Evolutionary conservation across 2,888 invertebrate genomes (phyloP).

Genomic region (Microdon myrmicae): DNA sequence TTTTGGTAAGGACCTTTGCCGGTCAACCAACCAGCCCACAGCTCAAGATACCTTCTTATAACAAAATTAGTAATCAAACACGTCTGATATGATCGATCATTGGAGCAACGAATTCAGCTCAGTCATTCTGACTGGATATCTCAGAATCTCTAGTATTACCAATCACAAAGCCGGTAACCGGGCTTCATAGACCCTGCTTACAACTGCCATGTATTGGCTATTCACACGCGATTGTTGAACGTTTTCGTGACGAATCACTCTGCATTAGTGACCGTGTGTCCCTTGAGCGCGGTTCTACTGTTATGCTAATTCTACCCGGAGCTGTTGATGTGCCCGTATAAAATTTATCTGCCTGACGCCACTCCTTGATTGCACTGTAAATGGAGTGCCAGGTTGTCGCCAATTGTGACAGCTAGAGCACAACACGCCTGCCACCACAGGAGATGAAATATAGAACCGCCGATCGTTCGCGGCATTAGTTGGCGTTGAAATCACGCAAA

Average conservation of each 20-base stretch:
- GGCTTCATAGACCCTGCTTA: conserved; percentile 15
- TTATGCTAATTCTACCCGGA: conserved; percentile 33
- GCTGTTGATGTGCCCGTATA: conserved; percentile 19
- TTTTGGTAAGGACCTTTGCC: no score
- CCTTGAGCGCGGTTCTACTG: conserved; percentile 36
- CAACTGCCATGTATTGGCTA: conserved; percentile 16
- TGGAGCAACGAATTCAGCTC: conserved; percentile 46
- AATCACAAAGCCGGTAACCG: conserved; percentile 24
- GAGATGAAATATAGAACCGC: no score
- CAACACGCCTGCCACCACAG: conserved; percentile 1
- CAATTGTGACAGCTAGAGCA: conserved; percentile 12
- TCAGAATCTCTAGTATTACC: conserved; percentile 35
- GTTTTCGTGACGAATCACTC: conserved; percentile 45
- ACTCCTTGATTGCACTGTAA: conserved; percentile 38
- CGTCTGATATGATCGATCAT: conserved; percentile 37
- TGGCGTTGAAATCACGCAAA: no score
- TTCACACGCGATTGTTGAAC: conserved; percentile 13
- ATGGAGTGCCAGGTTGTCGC: conserved; percentile 48
- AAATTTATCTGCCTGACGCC: conserved; percentile 18
- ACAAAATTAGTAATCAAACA: conserved; percentile 47
- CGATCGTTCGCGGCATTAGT: no score
- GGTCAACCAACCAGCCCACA: no score
- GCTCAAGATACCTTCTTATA: no score
- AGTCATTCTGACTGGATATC: conserved; percentile 37
- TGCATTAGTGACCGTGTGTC: conserved; percentile 15